These are phyloP conservation scores for Paraescarpia echinospica DNA, from an alignment of 1,140 invertebrate species.

Conservation along the genomic window DNA sequence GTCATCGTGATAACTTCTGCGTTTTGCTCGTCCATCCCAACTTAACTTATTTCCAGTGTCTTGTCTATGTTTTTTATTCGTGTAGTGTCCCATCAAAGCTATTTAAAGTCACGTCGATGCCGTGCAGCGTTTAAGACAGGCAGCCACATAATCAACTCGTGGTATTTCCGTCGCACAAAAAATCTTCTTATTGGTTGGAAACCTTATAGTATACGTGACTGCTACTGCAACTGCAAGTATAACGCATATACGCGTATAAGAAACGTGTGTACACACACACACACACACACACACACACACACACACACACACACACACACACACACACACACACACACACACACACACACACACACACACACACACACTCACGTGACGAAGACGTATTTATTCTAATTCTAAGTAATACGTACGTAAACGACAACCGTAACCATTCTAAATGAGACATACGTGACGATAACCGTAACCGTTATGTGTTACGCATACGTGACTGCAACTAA, in stretches of 20 bases:
- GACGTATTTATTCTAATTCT: too few relatives aligned
- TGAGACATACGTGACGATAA: not conserved
- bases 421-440: not conserved
- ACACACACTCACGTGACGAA: too few relatives aligned
- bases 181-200: not conserved
- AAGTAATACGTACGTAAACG: not conserved
- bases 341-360: too few relatives aligned
- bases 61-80: not conserved
- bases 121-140: not conserved
- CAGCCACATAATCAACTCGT: not conserved
- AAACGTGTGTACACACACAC: too few relatives aligned
- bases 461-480: not conserved
- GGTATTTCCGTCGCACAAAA: not conserved
- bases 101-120: not conserved
- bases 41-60: not conserved
- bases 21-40: not conserved
- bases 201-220: not conserved
- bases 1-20: not conserved
- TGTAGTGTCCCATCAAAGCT: not conserved
- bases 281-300: too few relatives aligned
- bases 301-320: too few relatives aligned
- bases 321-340: too few relatives aligned
- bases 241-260: too few relatives aligned
- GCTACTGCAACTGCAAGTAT: not conserved
- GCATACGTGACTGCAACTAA: not conserved